A percentile compares a stretch with the other conserved stretches of the same genome.
Evolutionary conservation across 1,140 invertebrate genomes (phyloP).

Genomic region (Drosophila orena): DNA sequence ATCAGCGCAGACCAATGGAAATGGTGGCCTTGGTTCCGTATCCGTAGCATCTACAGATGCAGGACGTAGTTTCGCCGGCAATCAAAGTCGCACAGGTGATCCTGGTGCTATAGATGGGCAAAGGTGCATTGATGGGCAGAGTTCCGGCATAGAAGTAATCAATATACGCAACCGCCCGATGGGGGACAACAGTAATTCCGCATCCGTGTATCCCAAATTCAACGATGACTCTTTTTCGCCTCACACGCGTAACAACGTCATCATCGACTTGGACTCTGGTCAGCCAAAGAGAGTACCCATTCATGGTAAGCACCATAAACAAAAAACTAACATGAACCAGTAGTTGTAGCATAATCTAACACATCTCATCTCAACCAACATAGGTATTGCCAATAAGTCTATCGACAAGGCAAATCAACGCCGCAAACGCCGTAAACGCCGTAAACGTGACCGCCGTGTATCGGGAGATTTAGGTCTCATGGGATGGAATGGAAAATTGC

Average conservation of each 20-base stretch:
- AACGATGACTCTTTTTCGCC: conserved; percentile 1
- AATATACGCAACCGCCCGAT: conserved; percentile 22
- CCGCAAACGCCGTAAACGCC: no score
- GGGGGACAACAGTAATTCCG: conserved; percentile 16
- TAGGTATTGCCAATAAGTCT: no score
- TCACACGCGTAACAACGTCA: no score
- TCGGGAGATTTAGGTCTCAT: conserved; percentile 33
- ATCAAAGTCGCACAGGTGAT: no score
- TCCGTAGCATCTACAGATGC: no score
- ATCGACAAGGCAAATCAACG: no score
- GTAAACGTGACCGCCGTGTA: background rate
- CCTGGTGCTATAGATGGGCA: background rate
- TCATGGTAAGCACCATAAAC: no score
- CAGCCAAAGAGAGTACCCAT: no score
- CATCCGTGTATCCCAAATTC: background rate
- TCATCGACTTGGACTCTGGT: no score
- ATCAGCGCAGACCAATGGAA: background rate
- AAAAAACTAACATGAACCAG: no score
- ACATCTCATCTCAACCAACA: no score
- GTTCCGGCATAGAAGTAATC: background rate
- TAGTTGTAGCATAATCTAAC: no score
- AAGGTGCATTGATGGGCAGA: background rate
- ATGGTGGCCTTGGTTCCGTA: background rate
- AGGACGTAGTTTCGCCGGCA: background rate
- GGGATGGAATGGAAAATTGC: conserved; percentile 41